A percentile compares a stretch with the other conserved stretches of the same genome.
Conservation (phyloP, 1,140 invertebrate genomes). For the Anastrepha ludens region DNA sequence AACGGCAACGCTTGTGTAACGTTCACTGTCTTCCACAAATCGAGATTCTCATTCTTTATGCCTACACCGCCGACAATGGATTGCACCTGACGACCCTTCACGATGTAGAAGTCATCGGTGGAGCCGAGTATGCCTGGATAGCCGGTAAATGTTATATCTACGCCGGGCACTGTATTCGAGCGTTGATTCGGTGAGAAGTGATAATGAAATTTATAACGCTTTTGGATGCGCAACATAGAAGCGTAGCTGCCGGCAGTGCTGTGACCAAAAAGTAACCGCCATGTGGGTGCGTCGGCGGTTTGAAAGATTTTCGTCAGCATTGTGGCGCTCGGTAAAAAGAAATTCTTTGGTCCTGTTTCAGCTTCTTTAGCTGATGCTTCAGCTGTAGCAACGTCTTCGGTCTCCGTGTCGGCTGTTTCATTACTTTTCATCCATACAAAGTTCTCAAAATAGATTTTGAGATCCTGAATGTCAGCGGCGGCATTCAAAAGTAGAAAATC, state of each 20-base stretch:
- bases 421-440: constrained; percentile 60
- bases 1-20: constrained; percentile 81
- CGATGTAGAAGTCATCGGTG: constrained; percentile 90
- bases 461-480: constrained; percentile 85
- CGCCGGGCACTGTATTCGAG: constrained; percentile 81
- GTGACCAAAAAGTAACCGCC: constrained; percentile 74
- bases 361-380: not conserved
- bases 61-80: constrained; percentile 78
- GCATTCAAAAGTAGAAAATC: constrained; percentile 86
- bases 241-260: constrained; percentile 81
- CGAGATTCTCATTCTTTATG: constrained; percentile 77
- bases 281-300: constrained; percentile 60
- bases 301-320: constrained; percentile 68
- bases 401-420: not conserved
- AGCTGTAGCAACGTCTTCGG: not conserved
- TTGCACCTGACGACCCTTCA: constrained; percentile 76
- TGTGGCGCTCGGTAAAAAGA: constrained; percentile 70
- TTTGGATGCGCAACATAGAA: constrained; percentile 91
- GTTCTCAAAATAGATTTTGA: constrained; percentile 73
- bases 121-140: constrained; percentile 92
- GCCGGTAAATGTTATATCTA: constrained; percentile 86
- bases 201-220: constrained; percentile 90
- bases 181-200: constrained; percentile 77
- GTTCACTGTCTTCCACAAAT: constrained; percentile 76
- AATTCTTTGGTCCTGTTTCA: constrained; percentile 63